Conservation (phyloP, 2,797 vertebrate genomes). For the Brachymystax lenok region DNA sequence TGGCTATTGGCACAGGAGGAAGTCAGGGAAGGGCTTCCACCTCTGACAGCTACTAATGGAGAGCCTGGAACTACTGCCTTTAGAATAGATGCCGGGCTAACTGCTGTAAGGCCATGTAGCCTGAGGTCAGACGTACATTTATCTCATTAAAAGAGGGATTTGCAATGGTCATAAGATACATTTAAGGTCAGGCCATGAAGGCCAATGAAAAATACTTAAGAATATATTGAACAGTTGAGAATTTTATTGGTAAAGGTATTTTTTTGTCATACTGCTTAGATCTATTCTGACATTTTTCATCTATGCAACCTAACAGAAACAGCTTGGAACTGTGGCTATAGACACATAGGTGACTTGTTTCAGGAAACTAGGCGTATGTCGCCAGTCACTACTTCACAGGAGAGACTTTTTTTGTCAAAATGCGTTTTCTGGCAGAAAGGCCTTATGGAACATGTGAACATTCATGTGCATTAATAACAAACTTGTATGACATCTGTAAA, state of each 20-base stretch:
- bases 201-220: not conserved
- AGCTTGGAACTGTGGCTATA: too few relatives aligned
- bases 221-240: not conserved
- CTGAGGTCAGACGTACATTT: not conserved
- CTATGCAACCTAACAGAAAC: too few relatives aligned
- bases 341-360: too few relatives aligned
- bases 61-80: not conserved
- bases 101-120: not conserved
- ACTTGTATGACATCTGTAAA: too few relatives aligned
- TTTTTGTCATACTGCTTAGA: too few relatives aligned
- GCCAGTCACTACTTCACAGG: too few relatives aligned
- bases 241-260: not conserved
- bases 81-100: slow-evolving; percentile 1
- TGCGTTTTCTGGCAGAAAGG: too few relatives aligned
- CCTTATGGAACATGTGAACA: too few relatives aligned
- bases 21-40: not conserved
- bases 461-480: too few relatives aligned
- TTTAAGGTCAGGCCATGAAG: slow-evolving; percentile 1
- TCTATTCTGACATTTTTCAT: too few relatives aligned
- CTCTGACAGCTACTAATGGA: slow-evolving; percentile 13
- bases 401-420: too few relatives aligned
- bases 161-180: not conserved
- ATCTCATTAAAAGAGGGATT: slow-evolving; percentile 9
- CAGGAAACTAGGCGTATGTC: too few relatives aligned
- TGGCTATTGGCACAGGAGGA: not conserved